Evolutionary conservation across 2,888 invertebrate species (phyloP), one percentile per base, ranked within the genome.

Genomic region (Gryllus longicercus): DNA sequence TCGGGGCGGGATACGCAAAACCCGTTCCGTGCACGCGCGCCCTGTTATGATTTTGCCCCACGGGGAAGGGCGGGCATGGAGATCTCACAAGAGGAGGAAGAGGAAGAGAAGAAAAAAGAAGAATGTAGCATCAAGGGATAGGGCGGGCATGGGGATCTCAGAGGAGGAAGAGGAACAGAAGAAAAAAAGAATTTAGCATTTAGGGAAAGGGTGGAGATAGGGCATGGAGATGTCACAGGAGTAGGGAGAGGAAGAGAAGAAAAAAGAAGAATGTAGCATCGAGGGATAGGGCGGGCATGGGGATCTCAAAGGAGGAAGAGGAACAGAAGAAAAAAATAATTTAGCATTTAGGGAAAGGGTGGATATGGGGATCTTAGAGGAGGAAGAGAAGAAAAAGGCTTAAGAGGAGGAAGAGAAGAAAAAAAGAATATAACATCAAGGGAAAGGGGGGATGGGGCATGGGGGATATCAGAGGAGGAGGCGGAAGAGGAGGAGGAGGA

Each of bases 31-130:
- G 63, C 63, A 63, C 63, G 63, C 63, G 14, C 63, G n/a, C 63
- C n/a, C 63, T 63, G 63, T 63, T 38, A 63, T 63, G 63, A 63
- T 63, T 63, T 63, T 63, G 63, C 63, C 14, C 63, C 63, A 63
- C 16, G 63, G n/a, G 16, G 63, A n/a, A 63, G 63, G 63, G n/a
- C 63, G 16, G n/a, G 63, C 63, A 14, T 3, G 38, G 38, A 8
- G 38, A 38, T 38, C 38, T 38, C 38, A 5, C 8, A 38, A 0
- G 38, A 38, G 8, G 38, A 21, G 51, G 51, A 51, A 51, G 51
- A 51, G 51, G 11, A 21, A 21, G 21, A 21, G 21, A 21, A 21
- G 21, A 63, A 16, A 63, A 4, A 1, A n/a, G n/a, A 8, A 63
- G 10, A 63, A 14, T 3, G 2, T n/a, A 63, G 63, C 63, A n/a